A percentile compares a stretch with the other conserved stretches of the same genome.
Conservation (phyloP, 2,888 invertebrate genomes). For the Notodromas monacha region DNA sequence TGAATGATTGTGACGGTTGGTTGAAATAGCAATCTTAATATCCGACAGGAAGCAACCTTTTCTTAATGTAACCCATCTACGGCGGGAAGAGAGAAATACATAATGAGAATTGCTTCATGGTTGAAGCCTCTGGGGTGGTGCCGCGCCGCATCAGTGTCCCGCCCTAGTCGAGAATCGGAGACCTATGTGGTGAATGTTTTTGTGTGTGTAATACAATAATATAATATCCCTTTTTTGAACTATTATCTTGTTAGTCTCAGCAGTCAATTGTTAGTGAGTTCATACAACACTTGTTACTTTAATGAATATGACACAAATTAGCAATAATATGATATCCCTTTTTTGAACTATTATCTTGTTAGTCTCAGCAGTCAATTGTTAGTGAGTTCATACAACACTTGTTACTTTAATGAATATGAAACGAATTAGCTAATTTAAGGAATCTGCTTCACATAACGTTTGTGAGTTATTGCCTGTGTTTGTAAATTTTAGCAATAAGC, state of each 20-base stretch:
- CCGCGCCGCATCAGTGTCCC: conserved; percentile 4
- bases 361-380: conserved; percentile 4
- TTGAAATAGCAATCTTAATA: conserved; percentile 4
- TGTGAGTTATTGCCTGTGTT: conserved; percentile 2
- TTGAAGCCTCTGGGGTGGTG: conserved; percentile 4
- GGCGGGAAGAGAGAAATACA: conserved; percentile 4
- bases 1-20: conserved; percentile 4
- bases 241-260: no score
- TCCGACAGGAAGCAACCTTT: conserved; percentile 4
- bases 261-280: no score
- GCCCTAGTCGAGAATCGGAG: conserved; percentile 2
- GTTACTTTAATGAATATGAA: conserved; percentile 2
- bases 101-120: conserved; percentile 4
- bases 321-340: no score
- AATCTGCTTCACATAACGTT: conserved; percentile 4
- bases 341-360: conserved; percentile 4
- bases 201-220: conserved; percentile 4
- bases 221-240: no score
- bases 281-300: no score
- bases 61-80: conserved; percentile 4
- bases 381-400: conserved; percentile 4
- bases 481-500: conserved; percentile 4
- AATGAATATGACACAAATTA: no score
- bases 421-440: conserved; percentile 2
- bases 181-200: conserved; percentile 4